Evolutionary conservation across 1,140 invertebrate genomes (phyloP).

Genomic region (Macrobrachium rosenbergii): DNA sequence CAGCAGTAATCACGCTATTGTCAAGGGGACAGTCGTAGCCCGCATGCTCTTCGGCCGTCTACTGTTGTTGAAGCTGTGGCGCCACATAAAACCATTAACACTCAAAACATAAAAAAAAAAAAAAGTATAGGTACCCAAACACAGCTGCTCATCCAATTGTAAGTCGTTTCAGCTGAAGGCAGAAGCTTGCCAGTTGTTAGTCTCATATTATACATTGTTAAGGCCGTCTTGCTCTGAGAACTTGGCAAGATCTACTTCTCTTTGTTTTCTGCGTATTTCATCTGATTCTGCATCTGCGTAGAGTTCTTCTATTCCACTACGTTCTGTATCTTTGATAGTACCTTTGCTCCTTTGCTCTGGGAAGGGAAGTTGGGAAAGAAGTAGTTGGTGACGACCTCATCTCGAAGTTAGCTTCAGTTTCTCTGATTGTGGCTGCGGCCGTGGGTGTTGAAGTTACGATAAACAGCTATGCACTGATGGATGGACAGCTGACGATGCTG

Average conservation of each 20-base stretch:
- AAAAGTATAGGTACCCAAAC: background rate
- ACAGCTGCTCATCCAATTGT: conserved; percentile 23
- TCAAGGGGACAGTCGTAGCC: no score
- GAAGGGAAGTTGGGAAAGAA: background rate
- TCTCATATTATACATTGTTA: conserved; percentile 20
- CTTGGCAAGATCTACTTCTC: conserved; percentile 32
- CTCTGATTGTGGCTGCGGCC: no score
- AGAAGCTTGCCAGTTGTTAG: background rate
- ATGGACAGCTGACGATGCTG: no score
- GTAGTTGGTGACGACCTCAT: no score
- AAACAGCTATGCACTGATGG: no score
- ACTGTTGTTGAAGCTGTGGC: no score
- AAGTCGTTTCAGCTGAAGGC: background rate
- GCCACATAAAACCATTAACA: no score
- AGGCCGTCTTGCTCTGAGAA: conserved; percentile 32
- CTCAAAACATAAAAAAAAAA: no score
- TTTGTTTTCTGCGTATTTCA: background rate
- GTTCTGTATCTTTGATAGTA: background rate
- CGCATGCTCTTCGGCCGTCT: no score
- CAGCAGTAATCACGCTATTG: background rate
- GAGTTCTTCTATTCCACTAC: background rate
- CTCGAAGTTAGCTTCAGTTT: no score
- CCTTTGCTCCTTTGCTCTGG: conserved; percentile 1
- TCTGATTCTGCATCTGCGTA: background rate
- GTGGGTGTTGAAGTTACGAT: no score